phyloP scores from a whole-genome alignment of 1,140 invertebrate genomes.

The Limonius californicus region DNA sequence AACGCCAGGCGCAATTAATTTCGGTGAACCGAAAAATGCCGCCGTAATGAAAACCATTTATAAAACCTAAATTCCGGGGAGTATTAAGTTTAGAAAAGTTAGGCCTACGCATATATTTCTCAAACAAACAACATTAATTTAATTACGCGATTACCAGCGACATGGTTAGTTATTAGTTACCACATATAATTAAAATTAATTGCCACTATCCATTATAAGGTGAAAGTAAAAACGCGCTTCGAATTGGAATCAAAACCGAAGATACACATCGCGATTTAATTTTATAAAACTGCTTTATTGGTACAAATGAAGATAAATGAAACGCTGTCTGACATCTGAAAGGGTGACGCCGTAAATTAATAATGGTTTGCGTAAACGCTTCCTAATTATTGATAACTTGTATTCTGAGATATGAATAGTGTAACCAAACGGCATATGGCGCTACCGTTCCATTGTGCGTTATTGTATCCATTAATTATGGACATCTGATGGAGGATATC shows the following conservation, averaged over 20 bases:
- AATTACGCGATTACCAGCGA: not conserved
- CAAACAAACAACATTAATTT: constrained; percentile 9
- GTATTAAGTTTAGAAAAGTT: constrained; percentile 9
- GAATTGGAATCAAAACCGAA: too few relatives aligned
- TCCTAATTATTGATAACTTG: not conserved
- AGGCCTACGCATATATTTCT: not conserved
- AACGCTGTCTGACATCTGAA: too few relatives aligned
- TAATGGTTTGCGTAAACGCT: not conserved
- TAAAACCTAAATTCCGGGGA: constrained; percentile 2
- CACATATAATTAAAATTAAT: constrained; percentile 4
- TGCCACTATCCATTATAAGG: not conserved
- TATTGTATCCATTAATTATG: constrained; percentile 28
- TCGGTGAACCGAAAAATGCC: constrained; percentile 1
- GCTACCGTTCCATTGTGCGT: constrained; percentile 9
- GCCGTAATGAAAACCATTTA: constrained; percentile 9
- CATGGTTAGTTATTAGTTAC: constrained; percentile 4
- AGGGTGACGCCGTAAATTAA: not conserved
- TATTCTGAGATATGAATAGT: constrained; percentile 4
- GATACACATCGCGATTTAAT: too few relatives aligned
- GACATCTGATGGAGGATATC: constrained; percentile 27
- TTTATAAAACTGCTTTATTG: too few relatives aligned
- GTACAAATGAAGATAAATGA: too few relatives aligned
- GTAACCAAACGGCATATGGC: not conserved
- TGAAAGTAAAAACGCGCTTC: not conserved
- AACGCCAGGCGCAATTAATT: constrained; percentile 5